A percentile compares a stretch with the other conserved stretches of the same genome.
Evolutionary conservation across 2,113 vertebrate species (phyloP).

Genomic region (Anoura caudifer): DNA sequence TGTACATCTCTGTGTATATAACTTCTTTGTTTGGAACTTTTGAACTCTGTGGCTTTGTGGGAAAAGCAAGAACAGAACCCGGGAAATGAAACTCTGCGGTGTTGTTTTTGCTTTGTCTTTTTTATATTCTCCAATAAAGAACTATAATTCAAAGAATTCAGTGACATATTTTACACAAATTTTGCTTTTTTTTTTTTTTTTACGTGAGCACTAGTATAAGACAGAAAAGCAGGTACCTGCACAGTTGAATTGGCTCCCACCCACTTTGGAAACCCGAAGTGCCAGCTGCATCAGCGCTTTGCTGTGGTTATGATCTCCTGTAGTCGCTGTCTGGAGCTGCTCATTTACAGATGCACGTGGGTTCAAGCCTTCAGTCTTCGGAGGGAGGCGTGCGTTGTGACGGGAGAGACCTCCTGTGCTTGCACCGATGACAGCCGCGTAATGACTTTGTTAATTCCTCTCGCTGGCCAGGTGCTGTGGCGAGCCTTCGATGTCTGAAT

Average conservation of each 20-base stretch:
- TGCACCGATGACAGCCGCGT: background rate
- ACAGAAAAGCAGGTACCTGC: background rate
- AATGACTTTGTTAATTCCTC: constrained; percentile 72
- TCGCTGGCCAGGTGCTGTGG: constrained; percentile 52
- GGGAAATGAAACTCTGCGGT: background rate
- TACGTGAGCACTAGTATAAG: background rate
- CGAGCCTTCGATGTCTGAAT: constrained; percentile 64
- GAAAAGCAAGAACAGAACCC: background rate
- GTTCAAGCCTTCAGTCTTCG: background rate
- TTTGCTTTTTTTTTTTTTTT: background rate
- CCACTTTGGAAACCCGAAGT: background rate
- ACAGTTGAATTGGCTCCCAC: background rate
- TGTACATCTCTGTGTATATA: background rate
- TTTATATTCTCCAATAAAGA: background rate
- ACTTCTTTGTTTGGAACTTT: background rate
- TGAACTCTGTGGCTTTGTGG: background rate
- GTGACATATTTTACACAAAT: background rate
- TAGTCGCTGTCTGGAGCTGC: background rate
- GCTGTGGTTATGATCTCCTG: background rate
- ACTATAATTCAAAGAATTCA: background rate
- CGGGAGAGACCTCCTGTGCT: constrained; percentile 34
- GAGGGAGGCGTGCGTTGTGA: background rate
- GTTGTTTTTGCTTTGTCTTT: background rate
- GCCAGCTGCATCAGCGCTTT: background rate
- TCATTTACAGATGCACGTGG: background rate